These are phyloP conservation scores for Pelochelys cantorii DNA, from an alignment of 2,797 vertebrate genomes.

Conservation along the genomic window DNA sequence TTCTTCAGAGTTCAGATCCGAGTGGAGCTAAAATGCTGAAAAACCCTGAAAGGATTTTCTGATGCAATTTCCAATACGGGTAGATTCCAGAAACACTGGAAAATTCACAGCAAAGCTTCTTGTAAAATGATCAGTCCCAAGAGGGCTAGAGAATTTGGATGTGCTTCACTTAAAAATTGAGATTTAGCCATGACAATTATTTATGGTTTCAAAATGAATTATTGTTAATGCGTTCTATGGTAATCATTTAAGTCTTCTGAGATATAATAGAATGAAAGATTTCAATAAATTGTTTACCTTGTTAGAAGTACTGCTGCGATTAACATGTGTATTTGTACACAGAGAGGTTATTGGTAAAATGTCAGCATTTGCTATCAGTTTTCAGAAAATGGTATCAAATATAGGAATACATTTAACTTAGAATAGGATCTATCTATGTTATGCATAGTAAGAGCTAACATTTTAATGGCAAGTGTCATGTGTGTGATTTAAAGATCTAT, in stretches of 20 bases:
- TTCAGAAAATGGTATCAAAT: not conserved
- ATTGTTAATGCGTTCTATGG: too few relatives aligned
- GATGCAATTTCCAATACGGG: not conserved
- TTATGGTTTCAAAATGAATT: not conserved
- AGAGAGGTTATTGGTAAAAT: not conserved
- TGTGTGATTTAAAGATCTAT: not conserved
- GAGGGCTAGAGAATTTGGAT: not conserved
- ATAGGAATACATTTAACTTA: not conserved
- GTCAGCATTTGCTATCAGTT: not conserved
- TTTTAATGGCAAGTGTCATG: not conserved
- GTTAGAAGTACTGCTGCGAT: not conserved
- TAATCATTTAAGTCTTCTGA: not conserved
- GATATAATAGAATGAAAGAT: not conserved
- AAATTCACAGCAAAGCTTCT: not conserved
- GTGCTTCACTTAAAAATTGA: not conserved
- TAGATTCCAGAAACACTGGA: not conserved
- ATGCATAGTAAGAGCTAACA: fast-evolving
- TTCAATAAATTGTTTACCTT: not conserved
- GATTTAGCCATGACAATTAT: not conserved
- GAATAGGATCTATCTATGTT: not conserved
- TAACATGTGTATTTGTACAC: fast-evolving
- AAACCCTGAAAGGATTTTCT: not conserved
- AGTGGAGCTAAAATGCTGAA: not conserved
- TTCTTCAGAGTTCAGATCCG: not conserved
- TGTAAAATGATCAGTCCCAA: not conserved